Evolutionary conservation across 2,888 invertebrate species (phyloP).

Genomic region (Dynastes maya): DNA sequence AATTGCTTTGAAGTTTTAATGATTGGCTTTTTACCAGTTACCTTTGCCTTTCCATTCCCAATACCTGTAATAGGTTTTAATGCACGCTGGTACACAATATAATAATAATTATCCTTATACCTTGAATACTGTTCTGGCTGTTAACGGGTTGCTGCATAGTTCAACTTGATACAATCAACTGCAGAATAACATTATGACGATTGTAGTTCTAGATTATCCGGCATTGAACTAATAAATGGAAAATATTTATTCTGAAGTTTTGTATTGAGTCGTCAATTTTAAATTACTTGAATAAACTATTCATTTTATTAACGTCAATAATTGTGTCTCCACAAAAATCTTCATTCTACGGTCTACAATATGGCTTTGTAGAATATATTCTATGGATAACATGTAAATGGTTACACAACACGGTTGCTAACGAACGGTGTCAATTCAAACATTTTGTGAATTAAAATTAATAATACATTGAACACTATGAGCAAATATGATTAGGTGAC

Average conservation of each 20-base stretch:
- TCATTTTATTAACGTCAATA: constrained; percentile 41
- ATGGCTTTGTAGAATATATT: constrained; percentile 36
- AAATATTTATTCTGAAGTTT: constrained; percentile 32
- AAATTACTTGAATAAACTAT: constrained; percentile 45
- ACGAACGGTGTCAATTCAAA: constrained; percentile 45
- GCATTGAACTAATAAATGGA: constrained; percentile 42
- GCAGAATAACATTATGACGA: constrained; percentile 24
- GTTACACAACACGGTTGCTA: constrained; percentile 41
- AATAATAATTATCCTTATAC: background rate
- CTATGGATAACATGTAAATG: constrained; percentile 36
- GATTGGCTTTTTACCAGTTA: too few relatives aligned
- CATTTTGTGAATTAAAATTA: constrained; percentile 36
- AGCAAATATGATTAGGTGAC: constrained; percentile 43
- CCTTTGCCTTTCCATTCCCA: too few relatives aligned
- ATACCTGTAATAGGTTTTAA: background rate
- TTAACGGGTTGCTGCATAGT: constrained; percentile 17
- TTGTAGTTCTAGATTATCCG: constrained; percentile 35
- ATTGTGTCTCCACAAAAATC: constrained; percentile 43
- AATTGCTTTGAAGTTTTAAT: too few relatives aligned
- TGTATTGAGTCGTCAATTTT: constrained; percentile 44
- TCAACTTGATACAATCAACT: constrained; percentile 14
- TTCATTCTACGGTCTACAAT: constrained; percentile 41
- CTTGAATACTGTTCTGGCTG: background rate
- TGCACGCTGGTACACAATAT: too few relatives aligned
- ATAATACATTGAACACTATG: constrained; percentile 33